Percentiles rank a stretch among this genome's conserved stretches.
Evolutionary conservation across 2,113 vertebrate species (phyloP).

Genomic region (Capra hircus): DNA sequence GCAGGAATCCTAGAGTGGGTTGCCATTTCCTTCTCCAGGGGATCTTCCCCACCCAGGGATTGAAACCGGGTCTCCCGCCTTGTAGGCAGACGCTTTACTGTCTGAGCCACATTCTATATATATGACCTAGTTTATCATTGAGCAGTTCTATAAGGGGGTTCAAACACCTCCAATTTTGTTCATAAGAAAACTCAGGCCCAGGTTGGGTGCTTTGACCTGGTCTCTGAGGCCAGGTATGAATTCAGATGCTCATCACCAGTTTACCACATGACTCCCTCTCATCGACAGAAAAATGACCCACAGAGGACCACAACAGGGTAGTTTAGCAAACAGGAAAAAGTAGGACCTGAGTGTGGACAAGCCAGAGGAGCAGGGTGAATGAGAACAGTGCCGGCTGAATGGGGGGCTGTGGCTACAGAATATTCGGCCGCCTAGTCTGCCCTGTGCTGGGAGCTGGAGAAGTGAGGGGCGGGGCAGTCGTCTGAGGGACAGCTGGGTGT

Average conservation of each 20-base stretch:
- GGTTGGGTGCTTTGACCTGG: no score
- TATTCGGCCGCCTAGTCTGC: accelerated
- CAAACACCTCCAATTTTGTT: not conserved
- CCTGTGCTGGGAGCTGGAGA: not conserved
- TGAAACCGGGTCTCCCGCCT: not conserved
- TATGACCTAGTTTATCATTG: not conserved
- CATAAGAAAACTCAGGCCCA: not conserved
- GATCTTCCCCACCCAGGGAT: not conserved
- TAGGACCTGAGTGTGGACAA: not conserved
- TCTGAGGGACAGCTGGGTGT: not conserved
- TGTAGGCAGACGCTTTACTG: not conserved
- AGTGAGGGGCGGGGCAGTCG: accelerated
- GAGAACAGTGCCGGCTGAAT: not conserved
- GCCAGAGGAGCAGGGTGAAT: not conserved
- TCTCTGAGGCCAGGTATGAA: not conserved
- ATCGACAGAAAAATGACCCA: not conserved
- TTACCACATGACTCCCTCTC: not conserved
- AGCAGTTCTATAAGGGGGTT: not conserved
- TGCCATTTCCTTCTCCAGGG: not conserved
- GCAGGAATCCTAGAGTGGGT: not conserved
- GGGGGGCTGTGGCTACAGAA: not conserved
- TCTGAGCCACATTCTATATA: not conserved
- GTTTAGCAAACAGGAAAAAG: not conserved
- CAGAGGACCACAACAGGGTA: not conserved
- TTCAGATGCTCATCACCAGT: not conserved